These are phyloP conservation scores for Perca flavescens DNA, from an alignment of 2,113 vertebrate genomes.

Conservation along the genomic window DNA sequence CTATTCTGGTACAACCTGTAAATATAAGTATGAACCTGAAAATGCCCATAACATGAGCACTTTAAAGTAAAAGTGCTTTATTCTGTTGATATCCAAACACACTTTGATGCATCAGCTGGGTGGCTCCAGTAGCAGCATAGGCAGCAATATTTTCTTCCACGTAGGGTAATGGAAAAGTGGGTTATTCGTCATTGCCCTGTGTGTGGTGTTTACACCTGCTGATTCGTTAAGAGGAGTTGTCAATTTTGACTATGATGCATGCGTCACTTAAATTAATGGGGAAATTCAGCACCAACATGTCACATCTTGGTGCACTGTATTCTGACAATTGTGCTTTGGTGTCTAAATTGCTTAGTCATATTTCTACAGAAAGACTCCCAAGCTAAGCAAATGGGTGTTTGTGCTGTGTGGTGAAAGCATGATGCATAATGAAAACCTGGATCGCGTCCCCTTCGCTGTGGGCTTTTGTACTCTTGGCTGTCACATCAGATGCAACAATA, in stretches of 20 bases:
- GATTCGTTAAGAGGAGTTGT: background rate
- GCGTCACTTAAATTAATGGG: background rate
- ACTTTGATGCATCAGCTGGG: background rate
- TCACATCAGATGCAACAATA: constrained; percentile 36
- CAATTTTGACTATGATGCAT: background rate
- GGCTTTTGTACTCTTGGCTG: constrained; percentile 18
- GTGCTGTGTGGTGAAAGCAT: constrained; percentile 8
- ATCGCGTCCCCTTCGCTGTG: background rate
- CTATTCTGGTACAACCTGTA: too few species aligned
- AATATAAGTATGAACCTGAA: too few species aligned
- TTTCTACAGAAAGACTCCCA: background rate
- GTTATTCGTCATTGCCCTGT: background rate
- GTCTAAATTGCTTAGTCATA: constrained; percentile 15
- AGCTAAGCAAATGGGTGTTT: constrained; percentile 2
- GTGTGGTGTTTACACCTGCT: background rate
- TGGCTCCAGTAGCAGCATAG: background rate
- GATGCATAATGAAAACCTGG: constrained; percentile 31
- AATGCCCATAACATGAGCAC: too few species aligned
- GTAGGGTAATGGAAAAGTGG: too few species aligned
- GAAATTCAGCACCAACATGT: background rate
- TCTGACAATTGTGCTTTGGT: background rate
- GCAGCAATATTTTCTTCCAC: background rate
- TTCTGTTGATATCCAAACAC: background rate
- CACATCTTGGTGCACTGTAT: background rate
- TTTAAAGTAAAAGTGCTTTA: background rate